Conservation (phyloP, 2,888 invertebrate genomes). For the Spilosoma lubricipeda region DNA sequence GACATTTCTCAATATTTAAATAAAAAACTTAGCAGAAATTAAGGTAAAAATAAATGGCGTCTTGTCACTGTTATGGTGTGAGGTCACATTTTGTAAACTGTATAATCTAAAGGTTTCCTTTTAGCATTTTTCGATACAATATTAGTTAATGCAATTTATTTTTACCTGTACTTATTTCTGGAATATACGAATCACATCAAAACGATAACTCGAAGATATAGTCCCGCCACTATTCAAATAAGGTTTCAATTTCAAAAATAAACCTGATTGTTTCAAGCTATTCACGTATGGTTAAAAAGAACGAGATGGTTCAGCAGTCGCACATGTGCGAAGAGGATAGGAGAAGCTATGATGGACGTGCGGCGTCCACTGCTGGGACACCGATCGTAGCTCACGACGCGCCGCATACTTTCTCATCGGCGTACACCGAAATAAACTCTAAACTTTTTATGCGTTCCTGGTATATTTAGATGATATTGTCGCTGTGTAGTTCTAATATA, state of each 20-base stretch:
- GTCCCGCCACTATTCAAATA: conserved; percentile 57
- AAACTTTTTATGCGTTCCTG: conserved; percentile 79
- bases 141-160: not conserved
- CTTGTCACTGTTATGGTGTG: conserved; percentile 44
- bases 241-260: conserved; percentile 74
- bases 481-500: conserved; percentile 67
- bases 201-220: conserved; percentile 42
- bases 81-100: conserved; percentile 26
- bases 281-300: conserved; percentile 71
- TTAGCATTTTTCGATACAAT: not conserved
- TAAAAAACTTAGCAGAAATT: conserved; percentile 59
- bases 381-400: conserved; percentile 77
- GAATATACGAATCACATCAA: conserved; percentile 27
- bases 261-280: conserved; percentile 78
- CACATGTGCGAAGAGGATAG: conserved; percentile 61
- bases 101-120: conserved; percentile 8
- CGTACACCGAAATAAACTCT: conserved; percentile 80
- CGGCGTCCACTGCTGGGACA: conserved; percentile 74
- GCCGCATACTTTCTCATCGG: conserved; percentile 83
- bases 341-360: conserved; percentile 77
- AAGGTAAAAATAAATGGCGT: conserved; percentile 55
- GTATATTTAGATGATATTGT: conserved; percentile 83
- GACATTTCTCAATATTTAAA: conserved; percentile 79
- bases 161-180: conserved; percentile 13
- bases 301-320: conserved; percentile 47